These are phyloP conservation scores for Ormyrus rosae DNA, from an alignment of 2,888 invertebrate species.

Conservation along the genomic window DNA sequence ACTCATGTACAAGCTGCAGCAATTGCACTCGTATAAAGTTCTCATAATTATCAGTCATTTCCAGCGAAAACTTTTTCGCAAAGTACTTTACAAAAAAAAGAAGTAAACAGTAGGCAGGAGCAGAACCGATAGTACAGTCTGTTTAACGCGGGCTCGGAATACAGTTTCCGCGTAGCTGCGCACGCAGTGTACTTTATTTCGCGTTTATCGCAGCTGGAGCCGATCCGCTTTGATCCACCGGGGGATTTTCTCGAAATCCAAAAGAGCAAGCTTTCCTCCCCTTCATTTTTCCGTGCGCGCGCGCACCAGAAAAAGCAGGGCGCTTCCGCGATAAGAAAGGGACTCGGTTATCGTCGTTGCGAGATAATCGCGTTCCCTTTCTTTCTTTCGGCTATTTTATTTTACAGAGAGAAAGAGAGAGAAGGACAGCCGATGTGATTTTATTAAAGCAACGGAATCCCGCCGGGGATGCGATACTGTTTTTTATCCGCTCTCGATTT, in stretches of 20 bases:
- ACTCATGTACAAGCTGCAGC: too few relatives aligned
- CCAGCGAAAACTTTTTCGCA: too few relatives aligned
- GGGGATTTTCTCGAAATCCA: conserved; percentile 44
- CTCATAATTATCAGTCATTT: too few relatives aligned
- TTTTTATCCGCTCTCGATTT: conserved; percentile 33
- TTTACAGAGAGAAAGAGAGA: conserved; percentile 6
- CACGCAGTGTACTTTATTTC: conserved; percentile 24
- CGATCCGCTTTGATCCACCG: conserved; percentile 33
- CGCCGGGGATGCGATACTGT: conserved; percentile 17
- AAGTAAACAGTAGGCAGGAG: too few relatives aligned
- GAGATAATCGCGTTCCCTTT: conserved; percentile 43
- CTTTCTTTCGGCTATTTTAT: conserved; percentile 40
- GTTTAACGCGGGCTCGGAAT: too few relatives aligned
- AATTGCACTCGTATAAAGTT: too few relatives aligned
- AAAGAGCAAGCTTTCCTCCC: conserved; percentile 12
- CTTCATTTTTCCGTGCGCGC: conserved; percentile 3
- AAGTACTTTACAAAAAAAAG: too few relatives aligned
- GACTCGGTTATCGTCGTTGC: conserved; percentile 50
- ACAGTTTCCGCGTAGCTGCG: background rate
- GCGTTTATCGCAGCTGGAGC: conserved; percentile 17
- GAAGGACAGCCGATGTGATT: conserved; percentile 39
- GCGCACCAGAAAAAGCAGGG: background rate
- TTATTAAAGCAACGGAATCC: conserved; percentile 46
- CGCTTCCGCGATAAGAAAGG: conserved; percentile 38
- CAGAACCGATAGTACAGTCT: too few relatives aligned